Conservation (phyloP, 2,888 invertebrate genomes). For the Machimus rusticus region DNA sequence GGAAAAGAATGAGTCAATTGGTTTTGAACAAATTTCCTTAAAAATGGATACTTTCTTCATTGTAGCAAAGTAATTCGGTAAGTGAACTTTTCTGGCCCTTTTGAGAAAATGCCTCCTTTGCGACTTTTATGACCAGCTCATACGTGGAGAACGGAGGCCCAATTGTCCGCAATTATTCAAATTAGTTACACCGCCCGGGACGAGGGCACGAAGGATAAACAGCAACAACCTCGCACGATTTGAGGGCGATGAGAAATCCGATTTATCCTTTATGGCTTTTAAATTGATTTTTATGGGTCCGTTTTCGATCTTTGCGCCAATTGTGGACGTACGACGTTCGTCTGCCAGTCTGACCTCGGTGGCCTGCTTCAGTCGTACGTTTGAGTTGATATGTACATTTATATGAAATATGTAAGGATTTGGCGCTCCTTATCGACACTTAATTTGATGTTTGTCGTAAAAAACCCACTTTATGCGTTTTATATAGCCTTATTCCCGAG, state of each 20-base stretch:
- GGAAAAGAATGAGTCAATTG: not conserved
- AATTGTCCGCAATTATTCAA: not conserved
- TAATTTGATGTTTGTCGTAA: constrained; percentile 46
- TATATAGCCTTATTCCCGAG: not conserved
- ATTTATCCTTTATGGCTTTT: constrained; percentile 43
- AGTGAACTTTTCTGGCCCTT: not conserved
- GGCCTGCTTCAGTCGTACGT: not conserved
- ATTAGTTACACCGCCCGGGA: not conserved
- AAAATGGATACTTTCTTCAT: not conserved
- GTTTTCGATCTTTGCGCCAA: constrained; percentile 12
- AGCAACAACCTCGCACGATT: constrained; percentile 1
- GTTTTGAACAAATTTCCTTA: not conserved
- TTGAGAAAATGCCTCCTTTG: not conserved
- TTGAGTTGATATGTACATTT: not conserved
- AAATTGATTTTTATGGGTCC: constrained; percentile 45
- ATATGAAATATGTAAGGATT: constrained; percentile 36
- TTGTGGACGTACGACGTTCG: not conserved
- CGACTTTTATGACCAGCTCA: not conserved
- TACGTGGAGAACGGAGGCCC: not conserved
- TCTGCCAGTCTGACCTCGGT: not conserved
- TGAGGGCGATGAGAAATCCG: constrained; percentile 30
- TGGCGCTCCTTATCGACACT: constrained; percentile 42
- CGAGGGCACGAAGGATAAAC: not conserved
- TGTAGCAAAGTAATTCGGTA: not conserved
- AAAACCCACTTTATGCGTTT: constrained; percentile 43